phyloP scores from a whole-genome alignment of 2,797 vertebrate species.

The Karalla daura region DNA sequence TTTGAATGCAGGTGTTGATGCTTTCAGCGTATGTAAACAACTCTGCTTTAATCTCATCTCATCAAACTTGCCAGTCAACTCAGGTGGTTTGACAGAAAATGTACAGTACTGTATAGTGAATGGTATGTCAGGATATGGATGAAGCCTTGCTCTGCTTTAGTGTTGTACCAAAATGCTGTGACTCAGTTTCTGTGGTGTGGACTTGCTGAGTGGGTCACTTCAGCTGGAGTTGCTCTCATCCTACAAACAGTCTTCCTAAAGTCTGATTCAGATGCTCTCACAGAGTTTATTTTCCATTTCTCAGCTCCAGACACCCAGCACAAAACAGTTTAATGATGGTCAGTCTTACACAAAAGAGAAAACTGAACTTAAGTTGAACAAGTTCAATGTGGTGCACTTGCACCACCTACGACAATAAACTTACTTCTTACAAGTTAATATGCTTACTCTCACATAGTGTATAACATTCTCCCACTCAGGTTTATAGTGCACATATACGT shows the following conservation, averaged over 20 bases:
- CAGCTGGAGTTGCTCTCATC: background rate
- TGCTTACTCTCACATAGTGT: background rate
- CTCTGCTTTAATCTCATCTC: background rate
- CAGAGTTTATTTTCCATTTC: background rate
- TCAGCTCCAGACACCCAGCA: background rate
- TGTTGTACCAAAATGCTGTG: background rate
- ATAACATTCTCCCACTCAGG: background rate
- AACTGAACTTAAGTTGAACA: background rate
- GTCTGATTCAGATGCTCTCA: background rate
- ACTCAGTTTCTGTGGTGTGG: background rate
- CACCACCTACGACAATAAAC: background rate
- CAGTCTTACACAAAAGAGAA: background rate
- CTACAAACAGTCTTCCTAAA: background rate
- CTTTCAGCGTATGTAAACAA: no score
- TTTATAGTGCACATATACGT: background rate
- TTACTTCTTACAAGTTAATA: background rate
- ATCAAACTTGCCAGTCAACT: background rate
- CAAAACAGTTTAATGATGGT: background rate
- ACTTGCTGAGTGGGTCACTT: constrained; percentile 3
- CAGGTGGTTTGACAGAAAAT: background rate
- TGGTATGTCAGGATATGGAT: background rate
- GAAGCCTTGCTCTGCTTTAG: background rate
- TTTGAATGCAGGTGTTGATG: no score
- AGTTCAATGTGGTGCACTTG: background rate
- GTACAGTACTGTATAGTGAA: background rate